Evolutionary conservation across 2,113 vertebrate species (phyloP), one percentile per base, ranked within the genome.

Genomic region (Willisornis vidua): DNA sequence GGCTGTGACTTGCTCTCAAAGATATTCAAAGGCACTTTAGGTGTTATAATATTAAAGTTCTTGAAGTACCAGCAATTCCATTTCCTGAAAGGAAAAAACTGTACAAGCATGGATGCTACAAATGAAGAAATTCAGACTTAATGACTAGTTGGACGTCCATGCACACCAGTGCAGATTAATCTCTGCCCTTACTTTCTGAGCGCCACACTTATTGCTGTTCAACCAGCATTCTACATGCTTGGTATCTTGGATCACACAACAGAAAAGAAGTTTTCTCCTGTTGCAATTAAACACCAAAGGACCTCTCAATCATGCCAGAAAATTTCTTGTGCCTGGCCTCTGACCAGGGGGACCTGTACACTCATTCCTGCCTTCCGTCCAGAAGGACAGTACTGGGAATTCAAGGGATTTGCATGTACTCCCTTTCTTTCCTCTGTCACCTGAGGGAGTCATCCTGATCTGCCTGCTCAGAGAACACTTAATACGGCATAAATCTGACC

Each of bases 161-260:
- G 4, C 8, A 33, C 25, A 45, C 6, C 49, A 45, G 17, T 10
- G 26, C 18, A 71, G 62, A 46, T 48, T 54, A 39, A 78, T 22
- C 26, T 74, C 19, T 33, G 45, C 7, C 18, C 68, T 49, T 78
- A 23, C 16, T 48, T 75, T 68, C 22, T 12, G 3, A 20, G 31
- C 26, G 29, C 28, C 25, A 19, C 28, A 11, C 45, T 75, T 25
- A 8, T 14, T 51, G 3, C 48, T 68, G 24, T 23, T 67, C 25
- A 16, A 68, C 26, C 2, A 3, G 14, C 13, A 85, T 8, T 52
- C 2, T 4, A 28, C 33, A 71, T 0, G 0, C 6, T 58, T 62
- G 12, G 24, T 49, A 37, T 59, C 31, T 75, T 45, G 12, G 15
- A n/a, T 67, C 52, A 68, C 12, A 24, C 11, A 48, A 37, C 9